These are phyloP conservation scores for Eupithecia exiguata DNA, from an alignment of 2,888 invertebrate species.

Conservation along the genomic window DNA sequence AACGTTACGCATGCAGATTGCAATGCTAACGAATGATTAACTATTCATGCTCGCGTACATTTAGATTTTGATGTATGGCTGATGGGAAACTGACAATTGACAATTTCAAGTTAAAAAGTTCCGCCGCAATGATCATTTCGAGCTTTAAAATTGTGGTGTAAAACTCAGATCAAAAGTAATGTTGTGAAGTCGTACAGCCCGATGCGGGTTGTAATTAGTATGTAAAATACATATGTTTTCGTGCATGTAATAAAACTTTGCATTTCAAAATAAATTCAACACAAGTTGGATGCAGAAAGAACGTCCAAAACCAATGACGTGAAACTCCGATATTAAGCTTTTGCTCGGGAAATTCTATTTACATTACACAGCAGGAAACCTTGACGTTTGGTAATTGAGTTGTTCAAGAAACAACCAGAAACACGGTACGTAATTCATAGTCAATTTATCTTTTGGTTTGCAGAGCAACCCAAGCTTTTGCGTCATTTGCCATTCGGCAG, in stretches of 20 bases:
- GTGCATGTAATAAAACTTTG: neutral
- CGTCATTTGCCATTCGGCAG: constrained; percentile 58
- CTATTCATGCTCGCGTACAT: constrained; percentile 69
- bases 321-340: neutral
- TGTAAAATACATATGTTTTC: neutral
- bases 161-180: neutral
- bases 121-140: neutral
- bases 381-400: constrained; percentile 9
- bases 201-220: neutral
- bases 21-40: constrained; percentile 80
- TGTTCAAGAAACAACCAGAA: constrained; percentile 10
- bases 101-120: constrained; percentile 17
- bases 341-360: constrained; percentile 8
- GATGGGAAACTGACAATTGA: constrained; percentile 29
- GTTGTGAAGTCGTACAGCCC: neutral
- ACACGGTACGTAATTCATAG: constrained; percentile 34
- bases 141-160: neutral
- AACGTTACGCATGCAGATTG: constrained; percentile 81
- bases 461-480: constrained; percentile 45
- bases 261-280: neutral
- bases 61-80: constrained; percentile 54
- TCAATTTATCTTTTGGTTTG: constrained; percentile 42
- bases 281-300: neutral
- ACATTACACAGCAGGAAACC: constrained; percentile 4
- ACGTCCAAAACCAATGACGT: neutral